A percentile compares a stretch with the other conserved stretches of the same genome.
These are phyloP conservation scores for Numida meleagris DNA, from an alignment of 2,113 vertebrate genomes.

Conservation along the genomic window DNA sequence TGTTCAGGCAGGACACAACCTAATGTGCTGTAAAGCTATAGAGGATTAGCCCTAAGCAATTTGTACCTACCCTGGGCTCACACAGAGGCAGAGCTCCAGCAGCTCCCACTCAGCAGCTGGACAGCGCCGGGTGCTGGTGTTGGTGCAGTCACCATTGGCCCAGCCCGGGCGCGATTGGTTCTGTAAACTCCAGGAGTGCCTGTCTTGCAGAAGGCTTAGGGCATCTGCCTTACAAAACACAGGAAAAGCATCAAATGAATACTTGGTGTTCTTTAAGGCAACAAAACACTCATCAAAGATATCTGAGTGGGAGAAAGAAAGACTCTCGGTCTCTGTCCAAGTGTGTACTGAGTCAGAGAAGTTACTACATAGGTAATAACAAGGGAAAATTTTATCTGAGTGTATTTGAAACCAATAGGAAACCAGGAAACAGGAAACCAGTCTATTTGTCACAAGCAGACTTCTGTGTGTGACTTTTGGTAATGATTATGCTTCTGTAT, in stretches of 20 bases:
- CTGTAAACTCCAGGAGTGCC: neutral
- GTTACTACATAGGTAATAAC: neutral
- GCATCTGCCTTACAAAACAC: neutral
- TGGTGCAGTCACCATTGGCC: neutral
- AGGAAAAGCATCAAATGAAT: neutral
- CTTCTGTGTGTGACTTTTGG: neutral
- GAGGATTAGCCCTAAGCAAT: neutral
- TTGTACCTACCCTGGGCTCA: neutral
- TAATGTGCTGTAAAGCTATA: neutral
- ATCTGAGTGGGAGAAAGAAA: neutral
- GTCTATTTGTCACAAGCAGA: neutral
- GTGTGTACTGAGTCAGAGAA: neutral
- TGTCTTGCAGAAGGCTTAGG: neutral
- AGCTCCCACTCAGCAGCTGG: accelerated
- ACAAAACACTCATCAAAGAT: neutral
- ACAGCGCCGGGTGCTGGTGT: neutral
- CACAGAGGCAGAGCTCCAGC: neutral
- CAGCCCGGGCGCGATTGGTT: neutral
- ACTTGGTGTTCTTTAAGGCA: neutral
- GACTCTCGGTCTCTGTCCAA: neutral
- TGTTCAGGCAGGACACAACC: neutral
- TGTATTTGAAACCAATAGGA: neutral
- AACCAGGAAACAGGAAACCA: neutral
- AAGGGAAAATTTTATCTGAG: neutral
- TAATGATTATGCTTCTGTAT: neutral